Conservation (phyloP, 2,888 invertebrate genomes). For the Eustalomyia histrio region DNA sequence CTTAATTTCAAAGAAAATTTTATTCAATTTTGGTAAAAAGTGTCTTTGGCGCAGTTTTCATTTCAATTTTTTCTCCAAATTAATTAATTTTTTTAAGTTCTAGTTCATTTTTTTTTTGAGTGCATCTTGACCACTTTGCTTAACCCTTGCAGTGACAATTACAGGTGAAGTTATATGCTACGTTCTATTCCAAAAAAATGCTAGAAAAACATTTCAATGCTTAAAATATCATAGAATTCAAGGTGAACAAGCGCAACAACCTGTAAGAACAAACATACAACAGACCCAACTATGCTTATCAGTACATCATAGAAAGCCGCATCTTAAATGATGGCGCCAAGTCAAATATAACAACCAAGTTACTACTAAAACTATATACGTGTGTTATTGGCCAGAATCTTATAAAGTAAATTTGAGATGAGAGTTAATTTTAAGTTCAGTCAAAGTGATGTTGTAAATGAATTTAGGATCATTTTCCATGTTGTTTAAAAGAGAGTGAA, state of each 20-base stretch:
- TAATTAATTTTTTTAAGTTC: too few relatives aligned
- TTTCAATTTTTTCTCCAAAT: too few relatives aligned
- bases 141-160: neutral
- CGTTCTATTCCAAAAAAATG: neutral
- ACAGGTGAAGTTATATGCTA: neutral
- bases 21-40: too few relatives aligned
- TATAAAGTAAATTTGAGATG: conserved; percentile 20
- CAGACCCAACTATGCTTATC: conserved; percentile 71
- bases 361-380: conserved; percentile 36
- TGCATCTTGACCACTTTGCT: neutral
- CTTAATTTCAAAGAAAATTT: too few relatives aligned
- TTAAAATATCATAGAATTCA: conserved; percentile 41
- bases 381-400: conserved; percentile 60
- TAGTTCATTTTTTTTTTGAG: too few relatives aligned
- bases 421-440: conserved; percentile 29
- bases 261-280: conserved; percentile 38
- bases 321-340: conserved; percentile 80
- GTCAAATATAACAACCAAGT: conserved; percentile 75
- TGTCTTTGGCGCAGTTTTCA: too few relatives aligned
- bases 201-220: neutral
- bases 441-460: conserved; percentile 21
- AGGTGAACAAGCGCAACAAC: conserved; percentile 54
- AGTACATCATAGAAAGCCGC: conserved; percentile 79
- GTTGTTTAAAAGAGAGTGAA: neutral
- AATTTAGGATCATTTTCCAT: neutral